Conservation (phyloP, 2,797 vertebrate species). For the Sebastes itinus region DNA sequence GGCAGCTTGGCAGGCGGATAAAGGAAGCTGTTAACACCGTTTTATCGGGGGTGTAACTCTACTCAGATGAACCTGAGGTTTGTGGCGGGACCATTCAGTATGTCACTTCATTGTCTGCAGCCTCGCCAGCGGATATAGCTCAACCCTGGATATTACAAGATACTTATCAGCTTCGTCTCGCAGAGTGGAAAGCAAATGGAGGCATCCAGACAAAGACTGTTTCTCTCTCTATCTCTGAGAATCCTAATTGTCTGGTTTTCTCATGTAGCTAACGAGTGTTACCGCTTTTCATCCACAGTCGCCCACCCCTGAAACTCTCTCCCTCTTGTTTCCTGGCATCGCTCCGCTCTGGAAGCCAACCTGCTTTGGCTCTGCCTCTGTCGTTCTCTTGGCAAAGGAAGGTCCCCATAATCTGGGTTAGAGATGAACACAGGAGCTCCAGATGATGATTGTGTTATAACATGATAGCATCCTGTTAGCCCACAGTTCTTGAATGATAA, state of each 20-base stretch:
- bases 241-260: slow-evolving; percentile 76
- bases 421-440: slow-evolving; percentile 14
- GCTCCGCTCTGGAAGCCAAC: slow-evolving; percentile 8
- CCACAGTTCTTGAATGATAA: background rate
- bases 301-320: slow-evolving; percentile 35
- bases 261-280: slow-evolving; percentile 69
- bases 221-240: slow-evolving; percentile 77
- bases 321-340: slow-evolving; percentile 28
- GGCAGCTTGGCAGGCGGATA: slow-evolving; percentile 82
- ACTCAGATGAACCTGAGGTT: slow-evolving; percentile 77
- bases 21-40: slow-evolving; percentile 87
- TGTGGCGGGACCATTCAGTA: slow-evolving; percentile 78
- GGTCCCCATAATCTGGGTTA: slow-evolving; percentile 10
- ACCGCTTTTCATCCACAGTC: slow-evolving; percentile 44
- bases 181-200: slow-evolving; percentile 63
- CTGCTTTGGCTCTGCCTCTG: slow-evolving; percentile 56
- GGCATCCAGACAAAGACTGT: slow-evolving; percentile 70
- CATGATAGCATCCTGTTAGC: slow-evolving; percentile 16
- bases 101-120: slow-evolving; percentile 77
- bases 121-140: slow-evolving; percentile 79
- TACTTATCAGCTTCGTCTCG: slow-evolving; percentile 74
- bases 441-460: slow-evolving; percentile 13
- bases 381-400: slow-evolving; percentile 19
- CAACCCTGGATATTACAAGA: slow-evolving; percentile 80
- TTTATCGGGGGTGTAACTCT: slow-evolving; percentile 82